These are phyloP conservation scores for Acipenser ruthenus DNA, from an alignment of 2,797 vertebrate genomes.

Conservation along the genomic window DNA sequence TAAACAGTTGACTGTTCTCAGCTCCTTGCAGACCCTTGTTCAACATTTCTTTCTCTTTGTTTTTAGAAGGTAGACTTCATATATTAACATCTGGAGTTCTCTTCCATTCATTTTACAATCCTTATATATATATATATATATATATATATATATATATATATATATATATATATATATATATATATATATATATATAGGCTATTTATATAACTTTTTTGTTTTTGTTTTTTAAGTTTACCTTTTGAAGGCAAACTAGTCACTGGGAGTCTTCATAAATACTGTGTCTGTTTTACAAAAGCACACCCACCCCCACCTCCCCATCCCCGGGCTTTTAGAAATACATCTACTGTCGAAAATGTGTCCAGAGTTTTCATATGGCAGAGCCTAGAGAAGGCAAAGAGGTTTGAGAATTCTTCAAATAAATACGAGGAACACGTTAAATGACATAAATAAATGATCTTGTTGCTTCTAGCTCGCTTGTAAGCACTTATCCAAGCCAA, in stretches of 20 bases:
- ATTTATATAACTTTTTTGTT: conserved; percentile 16
- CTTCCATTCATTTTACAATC: conserved; percentile 72
- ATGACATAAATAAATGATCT: conserved; percentile 38
- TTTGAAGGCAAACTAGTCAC: conserved; percentile 55
- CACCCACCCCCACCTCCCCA: too few relatives aligned
- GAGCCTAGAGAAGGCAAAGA: conserved; percentile 62
- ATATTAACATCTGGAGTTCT: conserved; percentile 87
- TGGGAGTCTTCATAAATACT: neutral
- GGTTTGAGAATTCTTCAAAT: conserved; percentile 66
- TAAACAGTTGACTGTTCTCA: conserved; percentile 99
- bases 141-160: too few relatives aligned
- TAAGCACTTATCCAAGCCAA: conserved; percentile 42
- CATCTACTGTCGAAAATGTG: conserved; percentile 53
- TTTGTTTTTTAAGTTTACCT: conserved; percentile 48
- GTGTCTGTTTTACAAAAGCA: neutral
- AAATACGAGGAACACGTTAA: conserved; percentile 45
- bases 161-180: too few relatives aligned
- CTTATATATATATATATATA: conserved; percentile 15
- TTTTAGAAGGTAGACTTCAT: conserved; percentile 91
- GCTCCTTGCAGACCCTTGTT: conserved; percentile 83
- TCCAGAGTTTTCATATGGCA: conserved; percentile 66
- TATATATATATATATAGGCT: too few relatives aligned
- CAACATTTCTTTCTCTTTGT: conserved; percentile 50
- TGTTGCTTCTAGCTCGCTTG: conserved; percentile 45
- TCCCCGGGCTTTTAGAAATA: conserved; percentile 41